Percentiles rank a stretch among this genome's conserved stretches.
Evolutionary conservation across 30 jellyfish, hydroid and myxozoan species (phyloP).

Genomic region (Aurelia sp.): DNA sequence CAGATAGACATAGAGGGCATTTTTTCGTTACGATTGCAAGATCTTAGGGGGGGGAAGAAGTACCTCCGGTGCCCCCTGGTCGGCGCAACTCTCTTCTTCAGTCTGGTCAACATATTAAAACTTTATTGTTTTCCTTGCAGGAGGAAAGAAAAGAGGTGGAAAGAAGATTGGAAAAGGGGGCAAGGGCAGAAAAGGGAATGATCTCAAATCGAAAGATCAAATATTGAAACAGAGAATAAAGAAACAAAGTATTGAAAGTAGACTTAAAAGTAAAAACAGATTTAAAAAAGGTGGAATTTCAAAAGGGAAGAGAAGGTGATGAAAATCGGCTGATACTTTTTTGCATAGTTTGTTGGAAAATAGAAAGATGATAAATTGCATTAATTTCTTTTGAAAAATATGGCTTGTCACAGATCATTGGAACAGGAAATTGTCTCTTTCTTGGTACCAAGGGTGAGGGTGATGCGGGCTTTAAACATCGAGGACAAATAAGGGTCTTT

Average conservation of each 20-base stretch:
- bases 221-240: constrained; percentile 67
- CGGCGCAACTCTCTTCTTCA: not conserved
- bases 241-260: constrained; percentile 39
- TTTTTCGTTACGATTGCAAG: too few species aligned
- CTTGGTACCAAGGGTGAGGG: too few species aligned
- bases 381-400: too few species aligned
- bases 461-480: too few species aligned
- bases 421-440: too few species aligned
- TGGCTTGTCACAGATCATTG: too few species aligned
- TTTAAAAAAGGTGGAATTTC: constrained; percentile 17
- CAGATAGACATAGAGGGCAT: too few species aligned
- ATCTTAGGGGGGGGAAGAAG: too few species aligned
- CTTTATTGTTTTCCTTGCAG: not conserved
- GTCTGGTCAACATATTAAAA: not conserved
- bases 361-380: too few species aligned
- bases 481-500: too few species aligned
- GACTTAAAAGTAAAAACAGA: constrained; percentile 23
- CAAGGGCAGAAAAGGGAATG: constrained; percentile 27
- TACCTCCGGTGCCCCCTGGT: too few species aligned
- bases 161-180: constrained; percentile 45
- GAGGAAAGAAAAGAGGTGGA: constrained; percentile 22
- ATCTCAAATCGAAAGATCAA: constrained; percentile 82
- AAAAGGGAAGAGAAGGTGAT: not conserved
- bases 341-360: too few species aligned
- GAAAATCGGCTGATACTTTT: not conserved